A percentile compares a stretch with the other conserved stretches of the same genome.
Evolutionary conservation across 2,797 vertebrate genomes (phyloP).

Genomic region (Enteromius treurensis): DNA sequence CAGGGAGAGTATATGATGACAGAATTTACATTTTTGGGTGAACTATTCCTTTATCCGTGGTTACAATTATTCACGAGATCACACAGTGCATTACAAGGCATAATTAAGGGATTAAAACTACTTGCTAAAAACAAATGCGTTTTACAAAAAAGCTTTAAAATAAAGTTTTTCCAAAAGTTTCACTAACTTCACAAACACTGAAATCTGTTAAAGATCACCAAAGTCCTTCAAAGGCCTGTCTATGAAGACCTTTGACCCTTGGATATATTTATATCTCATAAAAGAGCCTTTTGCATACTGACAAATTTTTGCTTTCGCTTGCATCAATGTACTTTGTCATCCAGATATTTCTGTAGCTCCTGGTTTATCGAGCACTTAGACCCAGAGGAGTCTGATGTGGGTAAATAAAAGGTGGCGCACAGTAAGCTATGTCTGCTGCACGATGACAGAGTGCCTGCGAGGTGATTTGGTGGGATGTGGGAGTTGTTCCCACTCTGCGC

Average conservation of each 20-base stretch:
- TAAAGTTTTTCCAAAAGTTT: background rate
- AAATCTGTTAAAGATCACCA: background rate
- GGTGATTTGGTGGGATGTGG: constrained; percentile 31
- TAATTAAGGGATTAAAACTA: background rate
- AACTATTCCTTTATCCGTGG: no score
- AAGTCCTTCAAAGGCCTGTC: background rate
- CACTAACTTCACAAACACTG: background rate
- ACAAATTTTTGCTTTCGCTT: constrained; percentile 5
- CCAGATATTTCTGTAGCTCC: background rate
- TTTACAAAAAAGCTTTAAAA: no score
- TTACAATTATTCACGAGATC: no score
- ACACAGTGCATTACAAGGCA: background rate
- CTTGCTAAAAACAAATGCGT: no score
- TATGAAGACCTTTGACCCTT: background rate
- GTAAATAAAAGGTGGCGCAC: background rate
- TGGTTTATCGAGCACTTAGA: background rate
- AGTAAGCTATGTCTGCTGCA: background rate
- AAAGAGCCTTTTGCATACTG: background rate
- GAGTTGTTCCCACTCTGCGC: constrained; percentile 25
- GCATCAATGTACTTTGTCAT: background rate
- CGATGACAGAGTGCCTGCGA: constrained; percentile 28
- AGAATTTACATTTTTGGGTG: no score
- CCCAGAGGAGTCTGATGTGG: background rate
- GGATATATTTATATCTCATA: background rate
- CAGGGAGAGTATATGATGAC: no score